These are phyloP conservation scores for Didymodactylos carnosus DNA, from an alignment of 2,888 invertebrate genomes.

Conservation along the genomic window DNA sequence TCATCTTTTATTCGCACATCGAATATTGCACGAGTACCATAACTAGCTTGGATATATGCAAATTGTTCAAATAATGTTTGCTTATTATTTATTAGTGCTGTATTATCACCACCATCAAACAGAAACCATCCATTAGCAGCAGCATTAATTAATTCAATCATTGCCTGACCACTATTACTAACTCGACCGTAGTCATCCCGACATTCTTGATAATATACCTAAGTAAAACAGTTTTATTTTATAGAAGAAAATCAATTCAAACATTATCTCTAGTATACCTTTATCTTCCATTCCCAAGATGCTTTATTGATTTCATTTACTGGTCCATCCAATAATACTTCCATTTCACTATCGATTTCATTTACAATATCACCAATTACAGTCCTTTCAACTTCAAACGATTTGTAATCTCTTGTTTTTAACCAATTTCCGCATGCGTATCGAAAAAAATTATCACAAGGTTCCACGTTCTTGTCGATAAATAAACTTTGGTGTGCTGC, in stretches of 20 bases:
- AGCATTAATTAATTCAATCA: neutral
- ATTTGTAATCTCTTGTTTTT: conserved; percentile 33
- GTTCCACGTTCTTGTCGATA: conserved; percentile 24
- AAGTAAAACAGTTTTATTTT: conserved; percentile 4
- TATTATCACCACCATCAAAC: neutral
- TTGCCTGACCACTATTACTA: neutral
- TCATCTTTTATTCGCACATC: neutral
- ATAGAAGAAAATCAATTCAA: neutral
- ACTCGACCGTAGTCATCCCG: neutral
- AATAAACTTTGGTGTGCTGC: conserved; percentile 16
- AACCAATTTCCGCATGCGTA: conserved; percentile 42
- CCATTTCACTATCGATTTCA: conserved; percentile 11
- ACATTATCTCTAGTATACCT: conserved; percentile 14
- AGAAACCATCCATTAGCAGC: neutral
- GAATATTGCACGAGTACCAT: neutral
- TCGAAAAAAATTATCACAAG: conserved; percentile 40
- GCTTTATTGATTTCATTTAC: neutral
- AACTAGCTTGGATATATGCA: neutral
- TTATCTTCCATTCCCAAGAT: conserved; percentile 16
- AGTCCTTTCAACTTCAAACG: conserved; percentile 35
- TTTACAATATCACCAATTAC: conserved; percentile 32
- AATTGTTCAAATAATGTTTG: neutral
- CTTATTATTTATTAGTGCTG: neutral
- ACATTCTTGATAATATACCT: neutral
- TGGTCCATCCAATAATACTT: conserved; percentile 15